Evolutionary conservation across 2,888 invertebrate genomes (phyloP).

Genomic region (Trachelus troglodyta): DNA sequence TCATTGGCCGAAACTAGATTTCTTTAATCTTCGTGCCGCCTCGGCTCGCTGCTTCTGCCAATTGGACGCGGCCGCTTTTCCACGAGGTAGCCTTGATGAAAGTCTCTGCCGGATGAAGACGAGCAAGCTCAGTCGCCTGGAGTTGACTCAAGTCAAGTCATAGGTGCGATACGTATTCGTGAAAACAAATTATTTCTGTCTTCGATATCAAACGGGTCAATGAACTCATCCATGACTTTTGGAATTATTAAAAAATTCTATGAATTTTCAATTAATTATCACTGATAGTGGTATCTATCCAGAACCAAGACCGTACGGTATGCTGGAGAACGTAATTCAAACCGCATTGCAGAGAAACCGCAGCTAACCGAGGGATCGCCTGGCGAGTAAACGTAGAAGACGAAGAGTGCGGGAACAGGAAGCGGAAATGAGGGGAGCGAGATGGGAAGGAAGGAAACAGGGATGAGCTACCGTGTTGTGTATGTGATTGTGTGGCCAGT

Average conservation of each 20-base stretch:
- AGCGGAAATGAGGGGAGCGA: neutral
- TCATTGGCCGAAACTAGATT: constrained; percentile 9
- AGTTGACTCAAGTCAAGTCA: neutral
- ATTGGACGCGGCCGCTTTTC: neutral
- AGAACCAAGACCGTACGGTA: neutral
- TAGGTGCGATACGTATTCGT: neutral
- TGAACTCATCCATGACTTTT: neutral
- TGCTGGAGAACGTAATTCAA: constrained; percentile 25
- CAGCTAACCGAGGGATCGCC: neutral
- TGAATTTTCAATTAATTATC: neutral
- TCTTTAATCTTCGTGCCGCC: neutral
- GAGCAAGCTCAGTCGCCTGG: neutral
- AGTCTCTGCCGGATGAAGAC: neutral
- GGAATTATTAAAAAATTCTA: neutral
- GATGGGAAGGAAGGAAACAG: neutral
- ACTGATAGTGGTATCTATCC: neutral
- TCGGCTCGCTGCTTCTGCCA: neutral
- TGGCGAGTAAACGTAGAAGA: neutral
- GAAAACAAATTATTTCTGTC: neutral
- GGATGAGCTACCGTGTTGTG: neutral
- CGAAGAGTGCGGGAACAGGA: neutral
- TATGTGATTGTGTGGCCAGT: neutral
- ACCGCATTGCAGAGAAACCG: constrained; percentile 35
- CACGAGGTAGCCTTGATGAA: neutral
- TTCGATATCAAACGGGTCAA: neutral